Evolutionary conservation across 2,797 vertebrate species (phyloP), one percentile per base, ranked within the genome.

Genomic region (Neomorphus geoffroyi): DNA sequence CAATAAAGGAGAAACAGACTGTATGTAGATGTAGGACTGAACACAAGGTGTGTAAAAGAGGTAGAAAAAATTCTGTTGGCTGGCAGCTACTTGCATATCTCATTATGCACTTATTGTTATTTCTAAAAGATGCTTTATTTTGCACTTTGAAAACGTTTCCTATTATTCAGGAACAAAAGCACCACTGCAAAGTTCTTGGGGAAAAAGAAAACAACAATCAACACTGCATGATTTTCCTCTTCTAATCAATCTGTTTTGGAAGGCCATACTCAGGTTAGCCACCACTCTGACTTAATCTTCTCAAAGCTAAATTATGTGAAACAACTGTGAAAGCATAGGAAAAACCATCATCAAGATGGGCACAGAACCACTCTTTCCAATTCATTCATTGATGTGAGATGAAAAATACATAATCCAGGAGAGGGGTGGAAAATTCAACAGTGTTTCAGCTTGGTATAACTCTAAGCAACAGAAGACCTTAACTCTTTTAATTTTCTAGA

Each of bases 361-460:
- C 35, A 71, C 46, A 91, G 69, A 86, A 43, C 5, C 24, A 28
- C 32, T 62, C 37, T 57, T 94, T 65, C 21, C 65, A 69, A 48
- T 16, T 10, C 17, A 43, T n/a, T 69, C 8, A 28, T 8, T 75
- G 46, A 69, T 46, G 46, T 65, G 66, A 92, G 33, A 78, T 17
- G 35, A 74, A 62, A 90, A 84, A 80, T 11, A 28, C 4, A 18
- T 18, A 33, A 82, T 32, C 32, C 50, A 41, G 48, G 43, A 4
- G 14, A 1, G 2, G 1, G 1, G 2, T 17, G 16, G 1, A 3
- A 10, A 78, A 37, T 10, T 5, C 8, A 26, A 60, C 18, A 46
- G 10, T 21, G 12, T 15, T 24, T 27, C 46, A 62, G 32, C 8
- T 16, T 45, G 21, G 28, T 66, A 39, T 37, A 83, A 83, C 4